Base-by-base conservation (phyloP, 2,797 vertebrate genomes). In the Enteromius radiatus region DNA sequence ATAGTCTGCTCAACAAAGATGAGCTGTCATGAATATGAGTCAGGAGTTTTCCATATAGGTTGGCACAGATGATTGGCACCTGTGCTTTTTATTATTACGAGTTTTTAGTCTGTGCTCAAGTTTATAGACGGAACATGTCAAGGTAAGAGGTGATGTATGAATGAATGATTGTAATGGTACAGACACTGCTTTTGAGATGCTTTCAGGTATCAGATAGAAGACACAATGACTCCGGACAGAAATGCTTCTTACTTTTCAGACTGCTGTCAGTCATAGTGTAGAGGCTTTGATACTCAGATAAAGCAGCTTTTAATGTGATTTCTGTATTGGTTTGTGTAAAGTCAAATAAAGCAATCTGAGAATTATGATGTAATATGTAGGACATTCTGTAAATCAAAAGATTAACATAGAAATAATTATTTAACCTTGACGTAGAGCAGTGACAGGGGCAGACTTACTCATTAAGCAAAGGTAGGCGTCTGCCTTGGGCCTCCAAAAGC, bases 81-180 rank as follows among this genome's bases (percentile, higher is more conserved):
- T 5, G 41, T 70, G 64, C 70, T 81, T 85, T 84, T 84, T 84
- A 65, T 69, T 75, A 59, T 52, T 52, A 52, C 88, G 54, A 71
- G 45, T 64, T 56, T 78, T 84, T 67, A 59, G 78, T n/a, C 78
- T 67, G 59, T 28, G 84, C 82, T 86, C 31, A 41, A 83, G 83
- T 78, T 88, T 28, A 82, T 74, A 86, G 87, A 70, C 82, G 69
- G 54, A 80, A 74, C 69, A 80, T 88, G 83, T 86, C 83, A 89
- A 88, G 89, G 85, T 91, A 89, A 90, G 87, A 86, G 68, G 81
- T 81, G 84, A 88, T 86, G 84, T 87, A n/a, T n/a, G n/a, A n/a
- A n/a, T n/a, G 89, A 91, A 73, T 87, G 87, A 91, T 87, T 92
- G 85, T 86, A 88, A 89, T 78, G 80, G 88, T 88, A 87, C 61